Evolutionary conservation across 2,888 invertebrate species (phyloP), one percentile per base, ranked within the genome.

Genomic region (Anoplius nigerrimus): DNA sequence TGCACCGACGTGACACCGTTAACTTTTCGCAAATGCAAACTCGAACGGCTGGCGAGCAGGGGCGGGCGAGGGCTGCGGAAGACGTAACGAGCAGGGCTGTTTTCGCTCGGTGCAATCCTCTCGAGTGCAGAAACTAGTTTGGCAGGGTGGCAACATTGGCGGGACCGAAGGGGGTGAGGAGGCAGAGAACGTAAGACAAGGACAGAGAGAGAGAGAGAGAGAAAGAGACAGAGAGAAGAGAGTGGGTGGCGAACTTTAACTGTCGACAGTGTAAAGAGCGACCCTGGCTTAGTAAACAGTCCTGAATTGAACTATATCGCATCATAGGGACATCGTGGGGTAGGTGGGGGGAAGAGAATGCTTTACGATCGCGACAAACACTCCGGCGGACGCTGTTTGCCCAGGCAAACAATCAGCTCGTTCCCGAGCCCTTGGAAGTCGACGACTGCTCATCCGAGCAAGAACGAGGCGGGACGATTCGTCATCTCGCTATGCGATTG

Each of bases 41-140:
- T 45, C 45, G 48, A n/a, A 51, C 51, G 60, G 59, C 60, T n/a
- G n/a, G n/a, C n/a, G n/a, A n/a, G 62, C 59, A 54, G 63, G 57
- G 53, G 46, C 11, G 57, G n/a, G n/a, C 20, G 27, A 54, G 53
- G 66, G 62, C 11, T 8, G 34, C 34, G 34, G 34, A 34, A 3
- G 34, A 34, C 34, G 4, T 34, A 34, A 11, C 34, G 34, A 34
- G 34, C 34, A 1, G 11, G 34, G 34, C 34, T 34, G 34, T 34
- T 34, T 34, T 34, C 34, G 6, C 34, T 34, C 6, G 11, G 34
- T 34, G 34, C 6, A 34, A 11, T 34, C 34, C 34, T 34, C 11
- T 34, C 34, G 34, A 34, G 34, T 34, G 11, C 34, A 34, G 34
- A 34, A 34, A 34, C 34, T 34, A 34, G 11, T 34, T 3, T 34